Base-by-base conservation (phyloP, 1,140 invertebrate genomes). In the Aporrectodea caliginosa region DNA sequence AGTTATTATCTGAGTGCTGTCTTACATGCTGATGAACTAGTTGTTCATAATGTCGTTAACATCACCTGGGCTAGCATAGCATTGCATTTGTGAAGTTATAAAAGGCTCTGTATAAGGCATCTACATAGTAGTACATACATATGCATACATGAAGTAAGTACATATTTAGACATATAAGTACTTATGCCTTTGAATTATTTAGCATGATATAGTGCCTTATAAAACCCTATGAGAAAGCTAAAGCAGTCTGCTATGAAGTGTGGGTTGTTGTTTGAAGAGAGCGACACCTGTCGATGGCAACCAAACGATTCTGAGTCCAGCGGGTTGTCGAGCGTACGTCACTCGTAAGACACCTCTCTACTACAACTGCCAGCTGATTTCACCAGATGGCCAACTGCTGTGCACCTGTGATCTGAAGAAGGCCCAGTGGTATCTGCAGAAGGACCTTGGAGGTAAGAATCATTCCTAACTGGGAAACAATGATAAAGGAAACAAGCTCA, bases 381-480 rank as follows among this genome's bases (percentile, higher is more conserved):
- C 93, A 6, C 93, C 93, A 0, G 94, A 95, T 87, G 93, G 93
- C 6, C 92, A 94, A 81, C 87, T 92, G 16, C 87, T 95, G 1
- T 94, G 93, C 84, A 94, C 93, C 0, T 94, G 93, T 86, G 93
- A 94, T 86, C 89, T 89, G n/a, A 92, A 92, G 80, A 95, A 95
- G 85, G 93, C 93, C 0, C 87, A 91, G 79, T 95, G 94, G 94
- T 94, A 90, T 87, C 83, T 94, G 1, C 87, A 90, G 0, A 94
- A 94, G 87, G 88, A 90, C 32, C 84, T 95, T 33, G 92, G 90
- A 77, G 84, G 87, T 87, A 80, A 75, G 79, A n/a, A n/a, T n/a
- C n/a, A n/a, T n/a, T n/a, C n/a, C n/a, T n/a, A n/a, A n/a, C n/a
- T n/a, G n/a, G n/a, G n/a, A n/a, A n/a, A n/a, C n/a, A n/a, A n/a